Evolutionary conservation across 2,888 invertebrate genomes (phyloP), one percentile per base, ranked within the genome.

Genomic region (Mayetiola destructor): DNA sequence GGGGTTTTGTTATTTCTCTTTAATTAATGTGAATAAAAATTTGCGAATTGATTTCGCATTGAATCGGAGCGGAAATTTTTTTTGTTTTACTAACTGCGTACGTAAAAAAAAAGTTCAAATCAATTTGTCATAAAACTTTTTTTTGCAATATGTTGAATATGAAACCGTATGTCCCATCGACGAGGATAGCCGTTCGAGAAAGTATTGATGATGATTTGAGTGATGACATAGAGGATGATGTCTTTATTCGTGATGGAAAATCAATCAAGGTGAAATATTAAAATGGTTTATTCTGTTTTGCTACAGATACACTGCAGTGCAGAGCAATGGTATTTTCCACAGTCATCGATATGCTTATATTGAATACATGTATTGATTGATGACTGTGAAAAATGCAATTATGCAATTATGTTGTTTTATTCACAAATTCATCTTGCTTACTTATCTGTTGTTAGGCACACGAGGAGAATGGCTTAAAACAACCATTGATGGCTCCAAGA

Each of bases 211-310:
- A 84, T 62, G 85, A 85, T 61, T 78, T 81, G 61, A 74, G 83
- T 63, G 84, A 84, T 64, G 85, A 85, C 69, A 80, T 85, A 14
- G 85, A 85, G 64, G 85, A 85, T 67, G 85, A 85, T 68, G 85
- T 85, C 18, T 85, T 85, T 66, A 84, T 85, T 62, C 75, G 83
- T 60, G 84, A 85, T 72, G 82, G 84, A 18, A 79, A 79, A 66
- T 79, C 78, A 63, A 79, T 81, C 53, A 81, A 80, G 69, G 76
- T 77, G 66, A 59, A 30, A 37, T 10, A n/a, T n/a, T n/a, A n/a
- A n/a, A n/a, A n/a, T 32, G 12, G 8, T 32, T 32, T 32, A 9
- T n/a, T n/a, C n/a, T 9, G 6, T 32, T 32, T 32, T 9, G 12
- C 32, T 9, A 32, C 32, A 56, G 8, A n/a, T 32, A 16, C 23